Percentiles rank a stretch among this genome's conserved stretches.
Evolutionary conservation across 1,140 invertebrate genomes (phyloP).

Genomic region (Sitobion miscanthi): DNA sequence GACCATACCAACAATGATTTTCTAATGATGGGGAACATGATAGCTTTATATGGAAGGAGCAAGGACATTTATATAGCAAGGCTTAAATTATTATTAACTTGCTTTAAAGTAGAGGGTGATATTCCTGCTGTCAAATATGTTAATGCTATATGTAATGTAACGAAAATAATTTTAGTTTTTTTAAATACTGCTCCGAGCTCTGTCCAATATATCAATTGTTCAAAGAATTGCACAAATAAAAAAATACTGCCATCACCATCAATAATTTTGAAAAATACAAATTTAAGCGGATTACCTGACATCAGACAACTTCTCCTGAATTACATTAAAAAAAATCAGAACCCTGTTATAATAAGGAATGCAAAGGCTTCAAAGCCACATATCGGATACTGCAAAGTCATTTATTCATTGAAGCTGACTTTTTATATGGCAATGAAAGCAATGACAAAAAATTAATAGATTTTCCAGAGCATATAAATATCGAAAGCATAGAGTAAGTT

Average conservation of each 20-base stretch:
- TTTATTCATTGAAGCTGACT: background rate
- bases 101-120: background rate
- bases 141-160: background rate
- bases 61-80: background rate
- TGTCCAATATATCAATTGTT: background rate
- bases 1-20: background rate
- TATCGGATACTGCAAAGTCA: background rate
- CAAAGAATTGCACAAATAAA: background rate
- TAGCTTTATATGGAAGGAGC: background rate
- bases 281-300: background rate
- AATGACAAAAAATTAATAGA: background rate
- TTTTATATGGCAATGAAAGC: background rate
- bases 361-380: background rate
- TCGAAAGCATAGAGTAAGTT: background rate
- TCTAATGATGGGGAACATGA: background rate
- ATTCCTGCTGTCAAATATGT: background rate
- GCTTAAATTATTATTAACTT: background rate
- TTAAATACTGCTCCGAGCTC: background rate
- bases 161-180: background rate
- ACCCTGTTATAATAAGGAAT: background rate
- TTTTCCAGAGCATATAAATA: background rate
- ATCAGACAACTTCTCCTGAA: background rate
- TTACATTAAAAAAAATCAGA: background rate
- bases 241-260: background rate
- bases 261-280: background rate